Evolutionary conservation across 64 coral and sea anemone genomes (phyloP), one percentile per base, ranked within the genome.

Genomic region (Stylophora pistillata): DNA sequence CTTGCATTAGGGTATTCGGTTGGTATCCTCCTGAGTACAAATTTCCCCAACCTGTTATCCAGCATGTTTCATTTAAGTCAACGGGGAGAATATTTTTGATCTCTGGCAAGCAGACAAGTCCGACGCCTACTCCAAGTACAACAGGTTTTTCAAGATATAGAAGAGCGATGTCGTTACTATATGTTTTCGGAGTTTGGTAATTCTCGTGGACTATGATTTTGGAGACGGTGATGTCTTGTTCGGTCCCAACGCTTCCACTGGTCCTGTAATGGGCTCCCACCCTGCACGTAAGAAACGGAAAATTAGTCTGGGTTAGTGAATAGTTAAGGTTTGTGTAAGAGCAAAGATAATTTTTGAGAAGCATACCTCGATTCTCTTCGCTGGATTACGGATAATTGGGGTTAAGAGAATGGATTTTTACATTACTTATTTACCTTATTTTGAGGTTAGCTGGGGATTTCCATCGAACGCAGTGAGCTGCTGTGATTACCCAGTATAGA

Each of bases 1-100:
- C 87, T 71, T 89, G 57, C 87, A 89, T 89, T 58, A 89, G 63
- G 4, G n/a, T 5, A 26, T 89, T 79, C 54, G 87, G 32, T 21
- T 41, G 58, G 11, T 17, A 17, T 23, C 87, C 87, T 6, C 87
- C 87, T 17, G 58, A 79, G 17, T 17, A 30, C 18, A 55, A 11
- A 23, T 75, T 79, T 30, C 87, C 87, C 87, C 87, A 89, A 20
- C 87, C 87, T n/a, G 87, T 89, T 53, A 89, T 79, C 56, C 37
- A 89, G 72, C 87, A 89, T 72, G 70, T 70, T 41, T 89, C 68
- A 58, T 57, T 37, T 0, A 33, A 12, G 75, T 89, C 87, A 62
- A 88, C 7, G 58, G 86, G 86, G 12, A 89, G 87, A 13, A 32
- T 21, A 27, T 34, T 17, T 26, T 10, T 41, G 18, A 25, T 63